Evolutionary conservation across 2,797 vertebrate species (phyloP).

Genomic region (Ctenopoma multispine): DNA sequence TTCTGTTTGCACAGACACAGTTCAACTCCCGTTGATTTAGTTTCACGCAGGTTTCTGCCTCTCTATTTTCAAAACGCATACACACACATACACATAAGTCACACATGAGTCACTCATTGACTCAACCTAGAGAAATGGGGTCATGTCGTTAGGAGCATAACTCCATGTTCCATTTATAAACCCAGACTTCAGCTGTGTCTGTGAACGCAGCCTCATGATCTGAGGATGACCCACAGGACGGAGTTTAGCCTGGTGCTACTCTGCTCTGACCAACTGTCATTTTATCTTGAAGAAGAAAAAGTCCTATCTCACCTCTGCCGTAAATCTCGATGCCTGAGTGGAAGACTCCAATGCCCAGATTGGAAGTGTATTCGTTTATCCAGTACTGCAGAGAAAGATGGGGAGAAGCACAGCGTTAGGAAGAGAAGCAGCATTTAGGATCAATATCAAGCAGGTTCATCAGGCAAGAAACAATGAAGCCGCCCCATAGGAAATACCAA

Average conservation of each 20-base stretch:
- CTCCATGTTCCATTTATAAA: constrained; percentile 49
- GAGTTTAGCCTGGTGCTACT: neutral
- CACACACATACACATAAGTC: constrained; percentile 16
- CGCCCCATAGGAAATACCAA: neutral
- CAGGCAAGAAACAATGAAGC: neutral
- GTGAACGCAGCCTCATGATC: neutral
- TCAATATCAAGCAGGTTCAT: constrained; percentile 12
- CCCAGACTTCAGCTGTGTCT: constrained; percentile 28
- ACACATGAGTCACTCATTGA: constrained; percentile 61
- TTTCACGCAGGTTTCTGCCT: constrained; percentile 47
- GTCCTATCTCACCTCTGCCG: constrained; percentile 87
- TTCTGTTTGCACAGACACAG: constrained; percentile 26
- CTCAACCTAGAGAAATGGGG: constrained; percentile 67
- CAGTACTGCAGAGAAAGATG: constrained; percentile 87
- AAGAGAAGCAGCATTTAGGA: constrained; percentile 5
- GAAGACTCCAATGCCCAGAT: constrained; percentile 95
- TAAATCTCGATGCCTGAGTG: constrained; percentile 97
- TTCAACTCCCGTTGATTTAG: constrained; percentile 42
- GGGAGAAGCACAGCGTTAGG: constrained; percentile 15
- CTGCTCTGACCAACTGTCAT: neutral
- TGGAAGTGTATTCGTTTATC: constrained; percentile 98
- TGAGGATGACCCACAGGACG: neutral
- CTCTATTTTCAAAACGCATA: constrained; percentile 30
- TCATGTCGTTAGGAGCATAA: constrained; percentile 48
- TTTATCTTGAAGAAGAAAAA: constrained; percentile 29